Base-by-base conservation (phyloP, 1,140 invertebrate genomes). In the Drosophila sucinea region DNA sequence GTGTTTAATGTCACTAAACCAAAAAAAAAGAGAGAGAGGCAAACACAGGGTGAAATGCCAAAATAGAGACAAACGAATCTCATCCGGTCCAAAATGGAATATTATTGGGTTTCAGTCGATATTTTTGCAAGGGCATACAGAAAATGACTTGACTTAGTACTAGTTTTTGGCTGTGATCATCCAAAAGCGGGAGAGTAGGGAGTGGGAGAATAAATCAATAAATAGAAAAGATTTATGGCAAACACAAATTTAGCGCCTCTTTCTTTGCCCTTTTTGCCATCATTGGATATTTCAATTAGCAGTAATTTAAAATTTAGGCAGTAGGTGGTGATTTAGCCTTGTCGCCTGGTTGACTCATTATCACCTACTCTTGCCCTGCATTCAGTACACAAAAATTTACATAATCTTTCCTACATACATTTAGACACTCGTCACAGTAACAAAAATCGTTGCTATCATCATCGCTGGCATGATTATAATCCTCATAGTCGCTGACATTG, bases 381-480 rank as follows among this genome's bases (percentile, higher is more conserved):
- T 32, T 55, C 10, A 0, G 3, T 55, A 54, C 25, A 54, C 8
- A 54, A 4, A 54, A 1, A 38, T 8, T 7, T 38, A 38, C 35
- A 38, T 38, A 38, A 38, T 38, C 8, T n/a, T 17, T 41, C 30
- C 7, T 56, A 92, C 93, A 93, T 93, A 94, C 94, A 93, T 94
- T 93, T 81, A 95, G 93, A 91, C 95, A 95, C 67, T 95, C 95
- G 93, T 95, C 95, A 93, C 95, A 96, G 92, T 94, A 96, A 92
- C 95, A 96, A 83, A 95, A 93, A 73, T 94, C 94, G 75, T 93
- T 92, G 68, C 92, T 92, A 41, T 77, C 75, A 69, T 92, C 91
- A 47, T 70, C 72, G 67, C 85, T 77, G 75, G 70, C 58, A 47
- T 70, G 61, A 51, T 67, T 81, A 67, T 85, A 76, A 33, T 87